A percentile compares a stretch with the other conserved stretches of the same genome.
Conservation (phyloP, 2,113 vertebrate genomes). For the Edolisoma coerulescens region DNA sequence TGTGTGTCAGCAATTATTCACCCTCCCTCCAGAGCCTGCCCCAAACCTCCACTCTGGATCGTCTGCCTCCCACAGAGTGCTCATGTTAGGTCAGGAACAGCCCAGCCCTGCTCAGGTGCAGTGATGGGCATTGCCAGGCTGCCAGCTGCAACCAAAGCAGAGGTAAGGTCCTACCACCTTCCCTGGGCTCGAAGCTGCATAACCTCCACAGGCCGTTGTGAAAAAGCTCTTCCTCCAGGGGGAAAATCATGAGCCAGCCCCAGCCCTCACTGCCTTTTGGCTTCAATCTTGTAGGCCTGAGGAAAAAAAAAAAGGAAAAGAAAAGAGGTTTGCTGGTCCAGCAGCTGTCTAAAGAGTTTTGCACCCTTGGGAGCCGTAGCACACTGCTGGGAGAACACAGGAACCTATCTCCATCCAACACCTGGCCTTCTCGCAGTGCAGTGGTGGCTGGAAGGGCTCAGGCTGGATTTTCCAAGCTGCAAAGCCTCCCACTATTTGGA, state of each 20-base stretch:
- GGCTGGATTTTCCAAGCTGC: neutral
- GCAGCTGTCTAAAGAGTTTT: neutral
- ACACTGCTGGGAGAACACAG: neutral
- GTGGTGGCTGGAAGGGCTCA: neutral
- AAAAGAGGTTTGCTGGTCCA: neutral
- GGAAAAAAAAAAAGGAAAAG: neutral
- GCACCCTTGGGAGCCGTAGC: neutral
- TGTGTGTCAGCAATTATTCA: neutral
- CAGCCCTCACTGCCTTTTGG: neutral
- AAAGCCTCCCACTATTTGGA: neutral
- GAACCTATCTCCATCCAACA: neutral
- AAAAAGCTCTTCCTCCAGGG: neutral
- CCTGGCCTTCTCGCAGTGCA: fast-evolving
- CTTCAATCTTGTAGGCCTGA: neutral
- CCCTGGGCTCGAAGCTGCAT: neutral
- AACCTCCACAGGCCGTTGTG: fast-evolving
- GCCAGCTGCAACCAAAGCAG: neutral
- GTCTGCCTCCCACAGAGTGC: neutral
- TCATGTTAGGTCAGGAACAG: neutral
- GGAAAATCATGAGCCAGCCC: no score
- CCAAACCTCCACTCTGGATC: neutral
- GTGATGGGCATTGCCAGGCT: neutral
- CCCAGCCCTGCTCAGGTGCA: neutral
- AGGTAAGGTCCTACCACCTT: neutral
- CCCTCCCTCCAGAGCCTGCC: neutral